A percentile compares a stretch with the other conserved stretches of the same genome.
Evolutionary conservation across 1,140 invertebrate genomes (phyloP).

Genomic region (Myzus persicae): DNA sequence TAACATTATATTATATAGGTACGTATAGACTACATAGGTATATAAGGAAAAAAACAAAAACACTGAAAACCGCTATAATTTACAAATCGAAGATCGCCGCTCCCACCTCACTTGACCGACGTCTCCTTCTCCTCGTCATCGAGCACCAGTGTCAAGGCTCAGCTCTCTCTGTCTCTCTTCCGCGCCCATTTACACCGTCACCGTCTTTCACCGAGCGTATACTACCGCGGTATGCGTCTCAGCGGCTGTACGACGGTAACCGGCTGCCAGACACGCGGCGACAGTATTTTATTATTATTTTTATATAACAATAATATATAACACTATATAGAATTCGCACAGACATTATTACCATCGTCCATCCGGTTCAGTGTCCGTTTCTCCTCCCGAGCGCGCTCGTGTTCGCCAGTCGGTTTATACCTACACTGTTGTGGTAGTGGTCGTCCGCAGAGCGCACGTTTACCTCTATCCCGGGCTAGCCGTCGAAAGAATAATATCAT

Average conservation of each 20-base stretch:
- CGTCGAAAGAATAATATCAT: not conserved
- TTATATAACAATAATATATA: slow-evolving; percentile 5
- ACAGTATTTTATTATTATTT: not conserved
- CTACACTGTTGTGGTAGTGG: not conserved
- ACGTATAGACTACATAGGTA: too few relatives aligned
- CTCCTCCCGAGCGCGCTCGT: not conserved
- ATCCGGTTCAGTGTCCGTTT: not conserved
- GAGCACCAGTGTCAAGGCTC: slow-evolving; percentile 41
- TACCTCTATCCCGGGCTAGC: not conserved
- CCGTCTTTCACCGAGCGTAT: not conserved
- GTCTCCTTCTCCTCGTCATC: not conserved
- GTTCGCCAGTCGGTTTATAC: not conserved
- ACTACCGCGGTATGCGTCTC: not conserved
- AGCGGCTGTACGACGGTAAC: not conserved
- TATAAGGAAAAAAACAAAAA: too few relatives aligned
- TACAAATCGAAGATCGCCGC: not conserved
- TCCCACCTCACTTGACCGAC: not conserved
- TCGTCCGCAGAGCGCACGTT: not conserved
- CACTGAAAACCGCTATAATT: not conserved
- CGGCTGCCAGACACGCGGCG: not conserved
- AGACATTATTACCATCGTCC: not conserved
- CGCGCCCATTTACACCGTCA: not conserved
- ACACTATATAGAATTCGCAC: not conserved
- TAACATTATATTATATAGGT: too few relatives aligned
- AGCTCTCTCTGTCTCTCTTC: not conserved